Percentiles rank a stretch among this genome's conserved stretches.
phyloP scores from a whole-genome alignment of 1,140 invertebrate genomes.

The Nephila pilipes region DNA sequence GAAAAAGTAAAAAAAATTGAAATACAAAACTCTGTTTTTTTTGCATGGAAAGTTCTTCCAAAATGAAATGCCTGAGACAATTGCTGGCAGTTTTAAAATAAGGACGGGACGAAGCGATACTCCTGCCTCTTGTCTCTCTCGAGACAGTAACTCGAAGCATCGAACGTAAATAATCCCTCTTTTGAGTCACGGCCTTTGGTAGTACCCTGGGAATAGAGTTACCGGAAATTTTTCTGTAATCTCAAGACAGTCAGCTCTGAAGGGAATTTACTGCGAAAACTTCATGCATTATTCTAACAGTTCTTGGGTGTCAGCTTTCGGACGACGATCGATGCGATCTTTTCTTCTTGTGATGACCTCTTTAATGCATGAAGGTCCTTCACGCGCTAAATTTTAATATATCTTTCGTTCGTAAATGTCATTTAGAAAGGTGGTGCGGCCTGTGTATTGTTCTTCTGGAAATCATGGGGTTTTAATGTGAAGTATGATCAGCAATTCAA shows the following conservation, averaged over 20 bases:
- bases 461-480: too few species aligned
- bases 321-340: not conserved
- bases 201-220: slow-evolving; percentile 43
- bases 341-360: slow-evolving; percentile 3
- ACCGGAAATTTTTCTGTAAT: slow-evolving; percentile 51
- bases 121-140: not conserved
- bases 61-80: slow-evolving; percentile 22
- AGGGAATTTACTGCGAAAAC: slow-evolving; percentile 12
- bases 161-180: slow-evolving; percentile 18
- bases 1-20: not conserved
- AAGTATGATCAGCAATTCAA: too few species aligned
- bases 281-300: slow-evolving; percentile 40
- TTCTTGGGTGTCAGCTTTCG: slow-evolving; percentile 28
- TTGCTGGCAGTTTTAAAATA: slow-evolving; percentile 32
- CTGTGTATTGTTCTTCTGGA: too few species aligned
- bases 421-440: not conserved
- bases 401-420: not conserved
- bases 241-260: slow-evolving; percentile 21
- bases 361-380: not conserved
- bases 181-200: slow-evolving; percentile 1
- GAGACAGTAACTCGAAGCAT: slow-evolving; percentile 38
- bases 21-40: not conserved
- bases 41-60: not conserved
- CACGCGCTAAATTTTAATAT: not conserved
- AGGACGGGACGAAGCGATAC: not conserved